Evolutionary conservation across 2,888 invertebrate species (phyloP).

Genomic region (Lapara coniferarum): DNA sequence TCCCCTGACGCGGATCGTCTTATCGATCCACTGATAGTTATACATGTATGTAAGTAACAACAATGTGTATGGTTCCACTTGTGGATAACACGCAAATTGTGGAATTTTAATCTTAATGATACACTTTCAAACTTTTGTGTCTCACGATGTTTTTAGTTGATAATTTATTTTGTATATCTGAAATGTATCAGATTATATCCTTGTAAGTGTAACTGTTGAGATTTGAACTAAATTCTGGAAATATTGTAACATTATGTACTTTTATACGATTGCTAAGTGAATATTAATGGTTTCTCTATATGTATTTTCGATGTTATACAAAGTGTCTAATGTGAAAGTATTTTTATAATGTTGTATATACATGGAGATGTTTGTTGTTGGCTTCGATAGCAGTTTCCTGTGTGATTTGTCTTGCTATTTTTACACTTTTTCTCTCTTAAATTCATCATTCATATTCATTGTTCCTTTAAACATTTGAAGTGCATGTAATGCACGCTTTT

Average conservation of each 20-base stretch:
- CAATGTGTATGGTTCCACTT: constrained; percentile 25
- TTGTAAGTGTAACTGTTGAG: constrained; percentile 10
- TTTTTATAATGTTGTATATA: constrained; percentile 70
- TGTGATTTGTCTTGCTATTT: not conserved
- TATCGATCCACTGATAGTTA: constrained; percentile 39
- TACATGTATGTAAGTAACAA: constrained; percentile 38
- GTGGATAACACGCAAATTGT: constrained; percentile 2
- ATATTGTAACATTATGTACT: constrained; percentile 42
- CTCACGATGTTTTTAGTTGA: not conserved
- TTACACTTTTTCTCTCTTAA: not conserved
- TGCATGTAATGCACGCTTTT: not conserved
- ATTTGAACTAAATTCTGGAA: constrained; percentile 5
- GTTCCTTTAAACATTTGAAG: no score
- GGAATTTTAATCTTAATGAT: constrained; percentile 8
- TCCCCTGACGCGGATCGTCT: constrained; percentile 55
- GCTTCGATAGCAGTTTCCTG: constrained; percentile 37
- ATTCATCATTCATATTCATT: not conserved
- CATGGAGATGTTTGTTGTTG: constrained; percentile 49
- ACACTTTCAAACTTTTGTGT: not conserved
- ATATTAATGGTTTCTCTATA: constrained; percentile 48
- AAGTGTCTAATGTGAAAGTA: constrained; percentile 67
- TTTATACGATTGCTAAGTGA: constrained; percentile 52
- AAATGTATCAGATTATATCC: not conserved
- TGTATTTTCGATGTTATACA: constrained; percentile 79
- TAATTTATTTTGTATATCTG: not conserved